Conservation (phyloP, 2,797 vertebrate species). For the Hyperoplus lanceolatus region DNA sequence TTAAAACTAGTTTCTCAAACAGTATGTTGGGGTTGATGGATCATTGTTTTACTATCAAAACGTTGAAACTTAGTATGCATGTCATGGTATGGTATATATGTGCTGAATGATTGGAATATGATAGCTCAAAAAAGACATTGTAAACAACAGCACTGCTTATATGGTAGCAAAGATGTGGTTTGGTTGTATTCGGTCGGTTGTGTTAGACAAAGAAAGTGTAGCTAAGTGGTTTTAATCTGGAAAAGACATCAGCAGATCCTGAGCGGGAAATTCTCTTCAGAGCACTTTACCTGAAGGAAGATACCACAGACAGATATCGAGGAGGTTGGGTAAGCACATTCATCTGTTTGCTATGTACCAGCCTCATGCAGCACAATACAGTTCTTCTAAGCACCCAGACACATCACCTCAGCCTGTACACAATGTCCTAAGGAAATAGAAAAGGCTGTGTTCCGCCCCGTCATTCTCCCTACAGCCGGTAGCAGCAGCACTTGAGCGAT, state of each 20-base stretch:
- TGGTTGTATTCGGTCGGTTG: constrained; percentile 10
- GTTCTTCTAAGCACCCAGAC: constrained; percentile 49
- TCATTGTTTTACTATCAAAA: background rate
- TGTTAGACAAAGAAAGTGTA: constrained; percentile 9
- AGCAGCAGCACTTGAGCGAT: constrained; percentile 70
- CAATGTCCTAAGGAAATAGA: constrained; percentile 62
- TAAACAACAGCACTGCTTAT: background rate
- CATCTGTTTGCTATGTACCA: constrained; percentile 46
- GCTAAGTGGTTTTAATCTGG: constrained; percentile 38
- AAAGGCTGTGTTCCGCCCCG: constrained; percentile 59
- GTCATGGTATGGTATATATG: no score
- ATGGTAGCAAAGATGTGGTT: background rate
- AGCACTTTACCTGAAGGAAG: constrained; percentile 33
- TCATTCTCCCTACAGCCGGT: constrained; percentile 63
- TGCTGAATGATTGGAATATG: background rate
- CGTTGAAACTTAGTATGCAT: background rate
- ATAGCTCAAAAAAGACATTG: background rate
- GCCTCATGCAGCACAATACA: constrained; percentile 35
- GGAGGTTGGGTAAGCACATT: constrained; percentile 43
- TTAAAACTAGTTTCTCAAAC: background rate
- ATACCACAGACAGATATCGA: constrained; percentile 18
- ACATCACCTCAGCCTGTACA: constrained; percentile 63
- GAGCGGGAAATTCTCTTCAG: constrained; percentile 20
- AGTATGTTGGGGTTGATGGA: background rate
- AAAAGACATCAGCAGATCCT: constrained; percentile 34